These are phyloP conservation scores for Panurus biarmicus DNA, from an alignment of 2,113 vertebrate genomes.

Conservation along the genomic window DNA sequence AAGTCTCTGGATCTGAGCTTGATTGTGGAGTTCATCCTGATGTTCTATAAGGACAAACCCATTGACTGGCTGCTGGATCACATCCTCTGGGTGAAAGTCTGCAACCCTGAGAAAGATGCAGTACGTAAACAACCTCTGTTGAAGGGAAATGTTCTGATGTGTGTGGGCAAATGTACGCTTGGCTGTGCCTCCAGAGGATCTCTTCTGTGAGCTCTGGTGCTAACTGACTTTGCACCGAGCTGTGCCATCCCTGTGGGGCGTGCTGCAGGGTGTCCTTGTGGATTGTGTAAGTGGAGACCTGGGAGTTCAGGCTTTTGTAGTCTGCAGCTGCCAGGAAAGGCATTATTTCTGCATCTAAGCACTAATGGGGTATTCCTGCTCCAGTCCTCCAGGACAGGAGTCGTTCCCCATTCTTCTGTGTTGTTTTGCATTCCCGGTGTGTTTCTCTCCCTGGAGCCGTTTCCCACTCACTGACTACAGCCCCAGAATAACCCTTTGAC, in stretches of 20 bases:
- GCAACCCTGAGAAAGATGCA: conserved; percentile 97
- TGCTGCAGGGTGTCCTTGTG: background rate
- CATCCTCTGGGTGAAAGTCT: conserved; percentile 99
- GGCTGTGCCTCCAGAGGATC: background rate
- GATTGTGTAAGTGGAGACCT: background rate
- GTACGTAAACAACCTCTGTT: conserved; percentile 67
- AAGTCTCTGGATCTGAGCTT: conserved; percentile 94
- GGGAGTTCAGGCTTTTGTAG: background rate
- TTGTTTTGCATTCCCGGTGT: background rate
- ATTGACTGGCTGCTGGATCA: conserved; percentile 99
- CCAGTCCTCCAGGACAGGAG: background rate
- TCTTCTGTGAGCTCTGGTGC: background rate
- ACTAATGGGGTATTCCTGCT: conserved; percentile 1
- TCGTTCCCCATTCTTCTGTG: background rate
- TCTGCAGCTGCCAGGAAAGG: conserved; percentile 3
- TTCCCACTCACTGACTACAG: background rate
- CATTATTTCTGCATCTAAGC: conserved; percentile 21
- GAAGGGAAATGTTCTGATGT: background rate
- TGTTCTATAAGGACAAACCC: conserved; percentile 99
- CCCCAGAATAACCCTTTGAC: background rate
- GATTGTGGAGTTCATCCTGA: conserved; percentile 97
- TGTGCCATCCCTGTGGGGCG: accelerated
- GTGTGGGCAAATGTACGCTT: background rate
- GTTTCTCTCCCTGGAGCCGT: background rate
- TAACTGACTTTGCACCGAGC: background rate